Conservation (phyloP, 2,113 vertebrate species). For the Elephantulus edwardii region DNA sequence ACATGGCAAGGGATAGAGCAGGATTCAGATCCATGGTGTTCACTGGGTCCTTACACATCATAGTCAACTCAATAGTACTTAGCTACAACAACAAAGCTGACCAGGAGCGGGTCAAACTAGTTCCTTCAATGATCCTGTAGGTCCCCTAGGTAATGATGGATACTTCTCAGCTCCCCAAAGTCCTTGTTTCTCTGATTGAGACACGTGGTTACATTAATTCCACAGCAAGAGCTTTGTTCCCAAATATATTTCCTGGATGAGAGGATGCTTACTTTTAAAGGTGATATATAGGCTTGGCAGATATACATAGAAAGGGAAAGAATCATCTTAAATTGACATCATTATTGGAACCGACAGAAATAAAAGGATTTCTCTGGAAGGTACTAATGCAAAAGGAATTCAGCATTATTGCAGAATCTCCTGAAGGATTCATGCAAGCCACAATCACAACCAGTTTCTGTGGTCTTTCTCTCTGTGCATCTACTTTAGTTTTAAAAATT, state of each 20-base stretch:
- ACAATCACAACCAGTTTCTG: slow-evolving; percentile 17
- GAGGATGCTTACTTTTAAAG: neutral
- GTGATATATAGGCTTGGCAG: neutral
- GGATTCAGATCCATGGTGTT: too few relatives aligned
- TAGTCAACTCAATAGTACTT: too few relatives aligned
- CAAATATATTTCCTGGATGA: neutral
- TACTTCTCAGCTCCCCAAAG: neutral
- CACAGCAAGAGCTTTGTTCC: neutral
- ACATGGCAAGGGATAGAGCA: too few relatives aligned
- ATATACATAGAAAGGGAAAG: neutral
- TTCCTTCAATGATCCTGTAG: neutral
- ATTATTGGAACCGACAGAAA: neutral
- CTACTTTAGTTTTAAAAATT: slow-evolving; percentile 27
- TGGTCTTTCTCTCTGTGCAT: neutral
- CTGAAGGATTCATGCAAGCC: slow-evolving; percentile 11
- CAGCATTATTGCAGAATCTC: slow-evolving; percentile 36
- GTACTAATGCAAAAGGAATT: slow-evolving; percentile 33
- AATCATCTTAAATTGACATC: neutral
- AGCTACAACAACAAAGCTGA: too few relatives aligned
- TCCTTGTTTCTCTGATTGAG: neutral
- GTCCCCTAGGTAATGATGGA: neutral
- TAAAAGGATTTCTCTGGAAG: slow-evolving; percentile 43
- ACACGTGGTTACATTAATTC: neutral
- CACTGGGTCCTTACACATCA: too few relatives aligned
- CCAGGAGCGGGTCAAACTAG: neutral